Evolutionary conservation across 2,888 invertebrate genomes (phyloP).

Genomic region (Tipula unca): DNA sequence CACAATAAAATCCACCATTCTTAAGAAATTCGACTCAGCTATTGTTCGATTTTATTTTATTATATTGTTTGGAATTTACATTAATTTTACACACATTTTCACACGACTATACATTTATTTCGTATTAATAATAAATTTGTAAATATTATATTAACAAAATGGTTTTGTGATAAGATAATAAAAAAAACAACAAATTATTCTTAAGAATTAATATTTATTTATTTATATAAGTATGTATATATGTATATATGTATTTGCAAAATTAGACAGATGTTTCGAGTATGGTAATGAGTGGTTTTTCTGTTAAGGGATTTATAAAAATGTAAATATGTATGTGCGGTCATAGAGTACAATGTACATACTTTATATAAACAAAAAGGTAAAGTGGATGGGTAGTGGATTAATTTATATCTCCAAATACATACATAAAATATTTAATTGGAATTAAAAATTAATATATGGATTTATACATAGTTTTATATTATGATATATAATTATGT

Average conservation of each 20-base stretch:
- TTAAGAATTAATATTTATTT: background rate
- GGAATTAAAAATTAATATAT: background rate
- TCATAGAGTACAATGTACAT: background rate
- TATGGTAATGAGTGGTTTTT: conserved; percentile 1
- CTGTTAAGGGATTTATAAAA: background rate
- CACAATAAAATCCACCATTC: background rate
- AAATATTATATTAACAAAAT: conserved; percentile 8
- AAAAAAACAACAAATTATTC: background rate
- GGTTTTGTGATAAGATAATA: background rate
- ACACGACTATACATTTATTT: background rate
- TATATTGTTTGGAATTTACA: background rate
- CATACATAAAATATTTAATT: background rate
- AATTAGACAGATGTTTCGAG: background rate
- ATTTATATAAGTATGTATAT: background rate
- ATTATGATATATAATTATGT: background rate
- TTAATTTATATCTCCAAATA: background rate
- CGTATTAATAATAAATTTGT: background rate
- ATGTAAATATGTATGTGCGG: background rate
- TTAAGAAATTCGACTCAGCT: background rate
- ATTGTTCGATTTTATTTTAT: background rate
- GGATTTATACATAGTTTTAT: background rate
- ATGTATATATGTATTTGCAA: background rate
- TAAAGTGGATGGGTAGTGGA: background rate
- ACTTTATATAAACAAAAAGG: background rate
- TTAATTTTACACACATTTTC: background rate